Evolutionary conservation across 2,888 invertebrate genomes (phyloP), one percentile per base, ranked within the genome.

Genomic region (Auanema freiburgensis): DNA sequence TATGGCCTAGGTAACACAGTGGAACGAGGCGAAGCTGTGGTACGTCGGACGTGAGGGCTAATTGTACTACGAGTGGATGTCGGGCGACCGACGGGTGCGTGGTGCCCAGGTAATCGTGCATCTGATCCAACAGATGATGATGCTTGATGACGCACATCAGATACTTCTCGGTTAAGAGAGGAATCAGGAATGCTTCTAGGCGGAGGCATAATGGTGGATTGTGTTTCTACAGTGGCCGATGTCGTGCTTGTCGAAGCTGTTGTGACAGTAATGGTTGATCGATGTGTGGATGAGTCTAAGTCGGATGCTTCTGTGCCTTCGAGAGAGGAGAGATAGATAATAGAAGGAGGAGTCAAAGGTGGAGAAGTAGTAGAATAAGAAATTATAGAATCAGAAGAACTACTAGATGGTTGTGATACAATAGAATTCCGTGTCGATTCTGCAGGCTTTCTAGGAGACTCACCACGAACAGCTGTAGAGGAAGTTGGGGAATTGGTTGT

Each of bases 1-100:
- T 76, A 76, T n/a, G 76, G 76, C 50, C 76, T 55, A 11, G 76
- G 76, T 4, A 76, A 58, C 4, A 76, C 76, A 18, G 69, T 65
- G 40, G 49, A 24, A 18, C 14, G n/a, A 16, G 23, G 16, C 25
- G 44, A 14, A 18, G 16, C 16, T 16, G 18, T 24, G 46, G 57
- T 50, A 4, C 46, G n/a, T n/a, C 12, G 2, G 10, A 53, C 23
- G 25, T n/a, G 16, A 56, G 43, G 33, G 14, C 14, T n/a, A 12
- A 25, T 14, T 14, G 63, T 44, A n/a, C 33, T 58, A 6, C 18
- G 11, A n/a, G 43, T 63, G 33, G 49, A 49, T 1, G 55, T 51
- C 2, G 55, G 41, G n/a, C n/a, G 16, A 51, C 14, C 24, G 21
- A 23, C 46, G 12, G 25, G 24, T 1, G 41, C 41, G 23, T 21